These are phyloP conservation scores for Alloscopus bannaensis DNA, from an alignment of 2,888 invertebrate genomes.

Conservation along the genomic window DNA sequence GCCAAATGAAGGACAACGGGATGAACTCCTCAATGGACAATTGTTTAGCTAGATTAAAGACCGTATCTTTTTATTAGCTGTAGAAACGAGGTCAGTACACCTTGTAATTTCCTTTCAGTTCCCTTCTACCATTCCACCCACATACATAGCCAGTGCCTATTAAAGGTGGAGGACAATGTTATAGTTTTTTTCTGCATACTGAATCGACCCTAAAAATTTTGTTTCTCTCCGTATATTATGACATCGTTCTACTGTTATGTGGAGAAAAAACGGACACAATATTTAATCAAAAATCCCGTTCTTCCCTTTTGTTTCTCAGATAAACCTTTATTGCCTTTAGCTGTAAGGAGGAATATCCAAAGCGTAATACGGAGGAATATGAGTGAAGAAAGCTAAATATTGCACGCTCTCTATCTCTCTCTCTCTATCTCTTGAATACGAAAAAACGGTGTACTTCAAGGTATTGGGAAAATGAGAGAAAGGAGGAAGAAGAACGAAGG, in stretches of 20 bases:
- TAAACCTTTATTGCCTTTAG: slow-evolving; percentile 9
- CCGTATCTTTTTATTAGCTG: slow-evolving; percentile 14
- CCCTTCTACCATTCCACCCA: no score
- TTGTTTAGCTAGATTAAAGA: slow-evolving; percentile 28
- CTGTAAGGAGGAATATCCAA: no score
- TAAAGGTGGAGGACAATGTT: slow-evolving; percentile 31
- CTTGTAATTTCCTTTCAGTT: slow-evolving; percentile 31
- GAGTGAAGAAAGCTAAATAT: no score
- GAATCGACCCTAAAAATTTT: not conserved
- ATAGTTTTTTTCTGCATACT: not conserved
- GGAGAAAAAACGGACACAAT: not conserved
- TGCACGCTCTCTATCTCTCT: no score
- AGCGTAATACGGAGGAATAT: no score
- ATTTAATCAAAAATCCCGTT: slow-evolving; percentile 16
- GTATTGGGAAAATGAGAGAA: no score
- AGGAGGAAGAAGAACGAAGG: no score
- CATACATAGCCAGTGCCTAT: no score
- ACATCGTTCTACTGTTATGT: not conserved
- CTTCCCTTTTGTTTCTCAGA: slow-evolving; percentile 7
- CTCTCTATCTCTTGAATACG: no score
- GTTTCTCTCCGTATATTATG: not conserved
- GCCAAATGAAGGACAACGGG: no score
- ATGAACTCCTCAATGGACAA: slow-evolving; percentile 27
- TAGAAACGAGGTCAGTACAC: slow-evolving; percentile 11
- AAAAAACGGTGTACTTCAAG: no score